A percentile compares a stretch with the other conserved stretches of the same genome.
These are phyloP conservation scores for Synergus laeviventris DNA, from an alignment of 2,888 invertebrate species.

Conservation along the genomic window DNA sequence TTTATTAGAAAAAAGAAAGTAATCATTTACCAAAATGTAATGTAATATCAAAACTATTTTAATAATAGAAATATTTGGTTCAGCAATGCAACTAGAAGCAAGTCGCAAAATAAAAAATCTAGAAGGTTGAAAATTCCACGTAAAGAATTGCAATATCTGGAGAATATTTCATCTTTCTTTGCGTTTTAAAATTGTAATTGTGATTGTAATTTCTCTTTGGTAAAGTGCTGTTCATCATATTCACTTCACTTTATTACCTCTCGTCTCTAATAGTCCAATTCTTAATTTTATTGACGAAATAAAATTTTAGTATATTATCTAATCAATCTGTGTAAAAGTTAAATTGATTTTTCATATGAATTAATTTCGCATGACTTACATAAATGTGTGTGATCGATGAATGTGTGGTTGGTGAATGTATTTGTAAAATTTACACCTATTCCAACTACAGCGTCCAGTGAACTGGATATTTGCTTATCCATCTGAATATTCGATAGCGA, in stretches of 20 bases:
- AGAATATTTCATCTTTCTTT: neutral
- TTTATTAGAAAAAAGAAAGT: neutral
- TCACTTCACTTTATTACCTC: neutral
- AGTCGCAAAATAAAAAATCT: neutral
- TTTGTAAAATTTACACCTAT: neutral
- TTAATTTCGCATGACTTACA: neutral
- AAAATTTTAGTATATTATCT: neutral
- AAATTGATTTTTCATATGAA: conserved; percentile 6
- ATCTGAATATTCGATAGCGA: conserved; percentile 8
- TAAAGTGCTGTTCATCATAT: neutral
- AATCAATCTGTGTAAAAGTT: neutral
- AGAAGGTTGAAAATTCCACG: neutral
- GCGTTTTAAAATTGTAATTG: neutral
- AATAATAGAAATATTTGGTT: neutral
- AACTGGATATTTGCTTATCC: conserved; percentile 29
- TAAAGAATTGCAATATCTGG: neutral
- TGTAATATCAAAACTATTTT: neutral
- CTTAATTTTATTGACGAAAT: neutral
- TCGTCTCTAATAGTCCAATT: neutral
- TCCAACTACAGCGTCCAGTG: neutral
- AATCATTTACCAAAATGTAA: neutral
- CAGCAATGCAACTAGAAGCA: neutral
- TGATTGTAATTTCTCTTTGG: neutral
- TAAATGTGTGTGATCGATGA: neutral
- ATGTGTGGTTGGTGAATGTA: neutral